Evolutionary conservation across 1,140 invertebrate genomes (phyloP).

Genomic region (Araneus ventricosus): DNA sequence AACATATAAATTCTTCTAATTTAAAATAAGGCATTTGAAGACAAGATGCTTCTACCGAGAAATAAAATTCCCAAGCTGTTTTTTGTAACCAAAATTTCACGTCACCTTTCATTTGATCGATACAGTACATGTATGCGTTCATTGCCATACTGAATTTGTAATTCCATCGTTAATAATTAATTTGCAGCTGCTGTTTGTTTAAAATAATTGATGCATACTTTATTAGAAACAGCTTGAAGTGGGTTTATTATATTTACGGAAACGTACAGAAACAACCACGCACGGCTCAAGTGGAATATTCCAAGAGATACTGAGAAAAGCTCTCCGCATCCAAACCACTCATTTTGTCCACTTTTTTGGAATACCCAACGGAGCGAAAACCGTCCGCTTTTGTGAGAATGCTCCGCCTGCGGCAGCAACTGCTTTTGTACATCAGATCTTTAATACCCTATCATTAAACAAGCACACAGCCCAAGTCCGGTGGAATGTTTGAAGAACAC

Average conservation of each 20-base stretch:
- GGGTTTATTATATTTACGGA: not conserved
- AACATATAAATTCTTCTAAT: no score
- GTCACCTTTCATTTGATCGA: no score
- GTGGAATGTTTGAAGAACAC: not conserved
- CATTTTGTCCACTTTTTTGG: not conserved
- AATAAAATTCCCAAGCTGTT: no score
- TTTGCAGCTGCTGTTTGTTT: not conserved
- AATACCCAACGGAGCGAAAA: not conserved
- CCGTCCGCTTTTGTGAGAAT: constrained; percentile 8
- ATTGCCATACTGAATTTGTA: not conserved
- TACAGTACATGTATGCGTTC: no score
- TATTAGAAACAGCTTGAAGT: not conserved
- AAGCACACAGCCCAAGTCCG: not conserved
- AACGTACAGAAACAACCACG: not conserved
- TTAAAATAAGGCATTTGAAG: no score
- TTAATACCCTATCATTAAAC: constrained; percentile 44
- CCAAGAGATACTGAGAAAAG: not conserved
- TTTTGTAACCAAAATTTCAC: no score
- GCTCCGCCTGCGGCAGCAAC: not conserved
- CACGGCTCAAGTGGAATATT: not conserved
- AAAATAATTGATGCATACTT: not conserved
- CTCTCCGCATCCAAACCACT: not conserved
- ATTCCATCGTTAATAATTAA: not conserved
- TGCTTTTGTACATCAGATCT: constrained; percentile 4
- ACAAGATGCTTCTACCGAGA: no score